Evolutionary conservation across 2,113 vertebrate species (phyloP), one percentile per base, ranked within the genome.

Genomic region (Misgurnus anguillicaudatus): DNA sequence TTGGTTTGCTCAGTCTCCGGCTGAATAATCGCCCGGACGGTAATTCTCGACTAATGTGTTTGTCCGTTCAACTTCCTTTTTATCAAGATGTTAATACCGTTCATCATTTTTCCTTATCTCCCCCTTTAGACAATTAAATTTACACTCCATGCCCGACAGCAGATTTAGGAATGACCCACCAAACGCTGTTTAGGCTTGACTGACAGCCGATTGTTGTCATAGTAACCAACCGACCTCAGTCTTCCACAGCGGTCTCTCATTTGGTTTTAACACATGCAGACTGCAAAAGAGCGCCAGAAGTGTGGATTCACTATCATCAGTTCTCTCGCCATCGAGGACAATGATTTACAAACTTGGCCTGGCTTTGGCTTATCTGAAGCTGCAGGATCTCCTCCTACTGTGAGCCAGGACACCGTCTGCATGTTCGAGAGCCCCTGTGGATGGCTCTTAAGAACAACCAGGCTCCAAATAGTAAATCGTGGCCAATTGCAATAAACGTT

Each of bases 171-270:
- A 86, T 86, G 81, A 85, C 87, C 88, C 79, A 83, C 84, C 81
- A 70, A 87, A 84, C 86, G 82, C 82, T 79, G 86, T 81, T 88
- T 86, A 89, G 85, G 91, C 84, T 78, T 90, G 94, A 91, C 87
- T 93, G 91, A 83, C 91, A 90, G 91, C 87, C 82, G 55, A 86
- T 89, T 90, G 81, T 95, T 93, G 91, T 94, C 93, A 94, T 94
- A 90, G 94, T 87, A 94, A 96, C 94, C 86, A 90, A 91, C 90
- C 84, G 83, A 87, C 89, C 88, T 86, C 88, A 16, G 4, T 16
- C 51, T 55, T 82, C 85, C 81, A 88, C 87, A 11, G 75, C 79
- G 80, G 79, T 82, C 73, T 55, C 16, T 55, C 5, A 53, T 14
- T 4, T 6, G 48, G 13, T 16, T 53, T 16, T 11, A 6, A 14